phyloP scores from a whole-genome alignment of 1,140 invertebrate species.

The Achatina immaculata region DNA sequence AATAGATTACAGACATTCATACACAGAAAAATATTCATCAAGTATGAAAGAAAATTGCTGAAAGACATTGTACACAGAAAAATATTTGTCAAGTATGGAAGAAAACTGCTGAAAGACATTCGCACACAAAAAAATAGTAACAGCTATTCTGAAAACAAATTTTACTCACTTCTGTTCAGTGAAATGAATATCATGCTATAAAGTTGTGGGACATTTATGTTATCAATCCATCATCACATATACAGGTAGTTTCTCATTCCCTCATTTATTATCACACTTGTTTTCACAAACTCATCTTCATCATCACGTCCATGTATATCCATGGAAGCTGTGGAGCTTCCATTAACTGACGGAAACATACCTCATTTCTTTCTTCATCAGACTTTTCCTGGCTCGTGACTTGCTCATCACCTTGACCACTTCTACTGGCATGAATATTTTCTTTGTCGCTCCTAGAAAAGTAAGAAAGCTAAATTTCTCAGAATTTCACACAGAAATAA shows the following conservation, averaged over 20 bases:
- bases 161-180: no score
- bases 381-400: slow-evolving; percentile 40
- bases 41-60: neutral
- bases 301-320: no score
- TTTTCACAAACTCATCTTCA: no score
- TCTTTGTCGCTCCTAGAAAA: slow-evolving; percentile 62
- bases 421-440: slow-evolving; percentile 40
- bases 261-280: no score
- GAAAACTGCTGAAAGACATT: neutral
- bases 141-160: no score
- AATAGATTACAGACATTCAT: no score
- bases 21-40: neutral
- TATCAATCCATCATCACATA: no score
- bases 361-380: slow-evolving; percentile 41
- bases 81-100: neutral
- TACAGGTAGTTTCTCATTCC: no score
- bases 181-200: no score
- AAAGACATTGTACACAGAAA: neutral
- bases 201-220: no score
- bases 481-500: no score
- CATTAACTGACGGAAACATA: slow-evolving; percentile 9
- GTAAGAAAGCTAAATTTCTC: neutral
- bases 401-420: slow-evolving; percentile 19
- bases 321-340: no score
- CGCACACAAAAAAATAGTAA: neutral